A percentile compares a stretch with the other conserved stretches of the same genome.
These are phyloP conservation scores for Zelostemma sp. DNA, from an alignment of 1,140 invertebrate genomes.

Conservation along the genomic window DNA sequence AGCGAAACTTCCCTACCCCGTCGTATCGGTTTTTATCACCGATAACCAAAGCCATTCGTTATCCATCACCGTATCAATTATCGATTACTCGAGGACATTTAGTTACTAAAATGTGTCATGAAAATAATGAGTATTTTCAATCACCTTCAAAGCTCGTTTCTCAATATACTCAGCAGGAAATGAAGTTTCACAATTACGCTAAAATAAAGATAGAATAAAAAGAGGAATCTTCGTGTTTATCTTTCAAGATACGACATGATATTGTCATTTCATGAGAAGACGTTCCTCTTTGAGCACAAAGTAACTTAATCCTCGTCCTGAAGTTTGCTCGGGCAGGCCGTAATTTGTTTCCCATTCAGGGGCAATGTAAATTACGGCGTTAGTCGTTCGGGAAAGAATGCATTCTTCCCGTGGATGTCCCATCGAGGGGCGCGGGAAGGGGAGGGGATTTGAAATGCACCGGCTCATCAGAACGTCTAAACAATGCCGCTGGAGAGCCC, in stretches of 20 bases:
- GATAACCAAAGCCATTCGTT: neutral
- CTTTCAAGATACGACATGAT: too few relatives aligned
- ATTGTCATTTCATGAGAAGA: too few relatives aligned
- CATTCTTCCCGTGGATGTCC: conserved; percentile 44
- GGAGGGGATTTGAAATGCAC: conserved; percentile 47
- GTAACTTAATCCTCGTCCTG: neutral
- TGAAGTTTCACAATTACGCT: too few relatives aligned
- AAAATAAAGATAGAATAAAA: too few relatives aligned
- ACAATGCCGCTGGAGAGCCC: conserved; percentile 47
- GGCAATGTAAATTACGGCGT: conserved; percentile 16
- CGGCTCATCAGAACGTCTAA: conserved; percentile 59
- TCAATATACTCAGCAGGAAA: too few relatives aligned
- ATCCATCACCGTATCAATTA: conserved; percentile 1
- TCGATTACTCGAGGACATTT: neutral
- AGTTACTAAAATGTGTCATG: too few relatives aligned
- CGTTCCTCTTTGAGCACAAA: too few relatives aligned
- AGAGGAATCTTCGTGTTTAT: too few relatives aligned
- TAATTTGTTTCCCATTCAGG: conserved; percentile 39
- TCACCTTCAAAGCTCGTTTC: too few relatives aligned
- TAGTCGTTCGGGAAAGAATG: conserved; percentile 18
- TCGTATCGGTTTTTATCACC: neutral
- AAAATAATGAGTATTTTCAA: too few relatives aligned
- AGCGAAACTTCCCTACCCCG: neutral
- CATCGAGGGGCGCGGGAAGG: conserved; percentile 26
- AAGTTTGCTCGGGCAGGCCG: conserved; percentile 30